Base-by-base conservation (phyloP, 2,797 vertebrate genomes). In the Sebastolobus alascanus region DNA sequence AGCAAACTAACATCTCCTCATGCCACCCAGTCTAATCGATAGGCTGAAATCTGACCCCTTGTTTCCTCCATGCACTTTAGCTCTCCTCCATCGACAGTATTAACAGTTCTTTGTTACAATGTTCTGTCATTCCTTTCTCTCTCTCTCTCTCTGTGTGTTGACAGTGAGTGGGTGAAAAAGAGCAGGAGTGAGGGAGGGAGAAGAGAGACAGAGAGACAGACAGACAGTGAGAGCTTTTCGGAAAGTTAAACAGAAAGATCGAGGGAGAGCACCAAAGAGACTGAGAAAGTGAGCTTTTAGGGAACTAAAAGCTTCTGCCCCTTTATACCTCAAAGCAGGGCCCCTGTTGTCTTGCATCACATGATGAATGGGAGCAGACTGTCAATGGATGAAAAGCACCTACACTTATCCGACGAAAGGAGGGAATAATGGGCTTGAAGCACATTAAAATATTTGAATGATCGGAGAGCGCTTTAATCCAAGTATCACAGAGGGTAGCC, bases 31-130 rank as follows among this genome's bases (percentile, higher is more conserved):
- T 43, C 82, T 25, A 84, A 70, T 93, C 82, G 43, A 92, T 93
- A 89, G 86, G 58, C 87, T 89, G 92, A 92, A 92, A 94, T 84
- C 87, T 78, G 87, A 93, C 82, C 90, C 85, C 81, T 79, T 79
- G 84, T 92, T 91, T 93, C 90, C 90, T 86, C 79, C 78, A 74
- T 80, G 88, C 89, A 88, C 87, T 81, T 85, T 84, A 58, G 16
- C 87, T 84, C 59, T 64, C 72, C 68, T 84, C 84, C 84, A 83
- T 92, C 68, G 52, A 91, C 84, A 81, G 71, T 70, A 86, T 90
- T 87, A 85, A 65, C 77, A 63, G 77, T 59, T 84, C 79, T 68
- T 85, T 85, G 75, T 86, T 90, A 66, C 83, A 79, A 37, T 12
- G 69, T 75, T 63, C 80, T 76, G 82, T 87, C 84, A 76, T 75